Conservation (phyloP, 2,888 invertebrate species). For the Metacarcinus magister region DNA sequence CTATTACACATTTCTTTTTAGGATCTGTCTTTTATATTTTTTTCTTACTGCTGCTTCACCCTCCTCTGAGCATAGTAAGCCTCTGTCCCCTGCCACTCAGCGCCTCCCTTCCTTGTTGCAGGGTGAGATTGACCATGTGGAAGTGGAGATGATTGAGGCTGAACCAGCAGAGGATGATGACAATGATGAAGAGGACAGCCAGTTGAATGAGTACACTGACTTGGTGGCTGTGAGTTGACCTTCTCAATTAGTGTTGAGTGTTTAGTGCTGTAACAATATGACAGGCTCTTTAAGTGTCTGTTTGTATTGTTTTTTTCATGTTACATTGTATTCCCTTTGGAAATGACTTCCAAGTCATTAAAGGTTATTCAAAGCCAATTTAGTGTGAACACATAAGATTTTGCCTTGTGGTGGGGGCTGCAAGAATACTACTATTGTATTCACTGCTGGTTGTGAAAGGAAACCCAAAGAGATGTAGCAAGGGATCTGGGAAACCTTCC, state of each 20-base stretch:
- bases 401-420: no score
- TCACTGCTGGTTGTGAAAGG: no score
- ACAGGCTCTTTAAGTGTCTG: not conserved
- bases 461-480: no score
- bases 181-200: constrained; percentile 71
- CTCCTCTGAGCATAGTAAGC: not conserved
- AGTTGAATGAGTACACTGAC: constrained; percentile 65
- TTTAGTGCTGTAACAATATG: not conserved
- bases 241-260: not conserved
- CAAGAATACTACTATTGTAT: no score
- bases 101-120: not conserved
- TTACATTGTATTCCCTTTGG: no score
- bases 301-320: no score
- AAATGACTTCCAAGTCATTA: no score
- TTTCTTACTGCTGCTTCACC: not conserved
- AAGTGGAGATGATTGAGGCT: constrained; percentile 77
- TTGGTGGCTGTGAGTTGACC: constrained; percentile 66
- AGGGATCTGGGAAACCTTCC: no score
- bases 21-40: no score
- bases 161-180: constrained; percentile 72
- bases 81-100: not conserved
- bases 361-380: no score
- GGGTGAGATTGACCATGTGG: constrained; percentile 70
- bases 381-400: no score
- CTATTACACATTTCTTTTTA: no score